phyloP scores from a whole-genome alignment of 2,888 invertebrate species.

The Geotrupes spiniger region DNA sequence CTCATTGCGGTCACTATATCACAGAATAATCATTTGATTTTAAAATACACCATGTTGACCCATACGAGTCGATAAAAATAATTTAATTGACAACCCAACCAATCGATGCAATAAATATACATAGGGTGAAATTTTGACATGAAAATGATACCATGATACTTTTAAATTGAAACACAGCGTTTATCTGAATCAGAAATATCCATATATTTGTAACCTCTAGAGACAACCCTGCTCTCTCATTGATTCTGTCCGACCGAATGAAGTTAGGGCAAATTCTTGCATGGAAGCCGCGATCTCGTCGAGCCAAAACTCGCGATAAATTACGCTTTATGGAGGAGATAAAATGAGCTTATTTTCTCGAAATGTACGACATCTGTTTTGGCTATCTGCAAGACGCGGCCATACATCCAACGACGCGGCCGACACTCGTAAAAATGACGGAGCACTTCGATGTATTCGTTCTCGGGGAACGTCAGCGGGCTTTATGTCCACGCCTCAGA shows the following conservation, averaged over 20 bases:
- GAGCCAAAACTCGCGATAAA: constrained; percentile 42
- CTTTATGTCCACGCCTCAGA: constrained; percentile 1
- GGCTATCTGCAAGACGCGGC: constrained; percentile 43
- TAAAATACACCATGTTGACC: too few species aligned
- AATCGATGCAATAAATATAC: too few species aligned
- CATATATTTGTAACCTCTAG: too few species aligned
- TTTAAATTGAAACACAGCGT: too few species aligned
- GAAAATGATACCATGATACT: too few species aligned
- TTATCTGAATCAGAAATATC: too few species aligned
- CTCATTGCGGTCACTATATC: too few species aligned
- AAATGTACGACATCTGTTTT: constrained; percentile 49
- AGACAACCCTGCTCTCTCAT: constrained; percentile 25
- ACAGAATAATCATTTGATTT: too few species aligned
- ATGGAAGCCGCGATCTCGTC: constrained; percentile 39
- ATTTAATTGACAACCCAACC: too few species aligned
- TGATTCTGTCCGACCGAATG: constrained; percentile 40
- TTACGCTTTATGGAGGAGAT: constrained; percentile 50
- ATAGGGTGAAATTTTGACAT: too few species aligned
- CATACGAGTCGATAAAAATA: too few species aligned
- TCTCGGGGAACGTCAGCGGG: constrained; percentile 5
- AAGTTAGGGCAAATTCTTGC: constrained; percentile 43
- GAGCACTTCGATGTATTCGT: constrained; percentile 28
- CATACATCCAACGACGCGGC: constrained; percentile 38
- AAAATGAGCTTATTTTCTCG: constrained; percentile 52
- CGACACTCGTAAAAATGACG: constrained; percentile 42